Evolutionary conservation across 2,888 invertebrate genomes (phyloP).

Genomic region (Myopa tessellatipennis): DNA sequence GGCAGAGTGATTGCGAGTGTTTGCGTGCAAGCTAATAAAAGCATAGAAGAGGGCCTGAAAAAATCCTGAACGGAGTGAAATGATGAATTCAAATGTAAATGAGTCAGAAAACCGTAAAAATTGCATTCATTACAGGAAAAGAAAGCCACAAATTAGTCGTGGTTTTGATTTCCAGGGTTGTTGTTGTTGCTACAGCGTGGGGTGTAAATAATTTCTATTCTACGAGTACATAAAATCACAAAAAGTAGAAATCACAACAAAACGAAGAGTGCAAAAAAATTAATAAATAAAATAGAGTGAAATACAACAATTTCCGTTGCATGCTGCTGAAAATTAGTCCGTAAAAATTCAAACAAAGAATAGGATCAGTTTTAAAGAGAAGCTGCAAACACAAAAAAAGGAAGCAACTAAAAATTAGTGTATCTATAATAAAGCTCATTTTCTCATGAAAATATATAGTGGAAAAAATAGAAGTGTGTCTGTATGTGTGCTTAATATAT

Average conservation of each 20-base stretch:
- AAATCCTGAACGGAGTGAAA: neutral
- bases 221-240: no score
- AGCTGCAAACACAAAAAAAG: neutral
- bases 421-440: neutral
- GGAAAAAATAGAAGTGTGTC: no score
- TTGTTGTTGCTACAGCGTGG: neutral
- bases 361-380: neutral
- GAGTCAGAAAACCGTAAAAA: conserved; percentile 12
- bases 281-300: neutral
- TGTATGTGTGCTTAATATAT: no score
- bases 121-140: conserved; percentile 8
- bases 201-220: neutral
- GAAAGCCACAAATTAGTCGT: neutral
- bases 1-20: neutral
- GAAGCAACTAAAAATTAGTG: neutral
- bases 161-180: neutral
- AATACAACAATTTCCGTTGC: neutral
- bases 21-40: conserved; percentile 5
- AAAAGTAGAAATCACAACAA: no score
- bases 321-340: neutral
- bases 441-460: no score
- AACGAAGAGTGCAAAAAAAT: neutral
- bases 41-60: neutral
- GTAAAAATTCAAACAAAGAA: neutral
- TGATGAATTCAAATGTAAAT: conserved; percentile 8